Conservation (phyloP, 2,797 vertebrate species). For the Telmatherina bonti region DNA sequence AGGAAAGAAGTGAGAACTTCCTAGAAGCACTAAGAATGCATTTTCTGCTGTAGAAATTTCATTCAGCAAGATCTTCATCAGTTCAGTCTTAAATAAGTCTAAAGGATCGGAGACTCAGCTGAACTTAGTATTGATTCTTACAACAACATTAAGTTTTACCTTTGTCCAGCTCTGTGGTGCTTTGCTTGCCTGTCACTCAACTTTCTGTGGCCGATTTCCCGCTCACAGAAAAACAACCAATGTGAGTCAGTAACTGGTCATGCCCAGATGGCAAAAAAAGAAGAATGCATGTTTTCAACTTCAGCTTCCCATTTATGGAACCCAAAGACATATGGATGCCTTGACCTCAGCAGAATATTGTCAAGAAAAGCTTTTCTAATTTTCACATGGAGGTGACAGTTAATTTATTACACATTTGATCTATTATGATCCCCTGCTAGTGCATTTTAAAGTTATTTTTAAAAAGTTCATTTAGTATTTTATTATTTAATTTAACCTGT, state of each 20-base stretch:
- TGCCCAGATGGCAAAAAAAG: background rate
- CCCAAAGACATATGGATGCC: background rate
- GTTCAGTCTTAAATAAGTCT: slow-evolving; percentile 11
- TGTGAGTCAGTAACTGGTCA: background rate
- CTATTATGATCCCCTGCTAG: background rate
- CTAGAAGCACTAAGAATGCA: slow-evolving; percentile 20
- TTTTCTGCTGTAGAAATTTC: slow-evolving; percentile 29
- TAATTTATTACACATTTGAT: background rate
- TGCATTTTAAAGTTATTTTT: background rate
- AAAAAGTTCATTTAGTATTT: background rate
- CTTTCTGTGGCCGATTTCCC: slow-evolving; percentile 9
- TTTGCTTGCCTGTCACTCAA: background rate
- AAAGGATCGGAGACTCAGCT: slow-evolving; percentile 12
- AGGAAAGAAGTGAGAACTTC: slow-evolving; percentile 19
- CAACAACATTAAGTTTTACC: background rate
- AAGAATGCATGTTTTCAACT: background rate
- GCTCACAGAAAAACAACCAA: background rate
- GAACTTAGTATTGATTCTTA: background rate
- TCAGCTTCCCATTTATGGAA: background rate
- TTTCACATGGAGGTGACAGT: background rate
- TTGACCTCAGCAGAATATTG: background rate
- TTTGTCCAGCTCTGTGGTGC: background rate
- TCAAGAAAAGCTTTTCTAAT: background rate
- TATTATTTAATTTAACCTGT: slow-evolving; percentile 2
- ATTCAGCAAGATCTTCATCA: slow-evolving; percentile 16